These are phyloP conservation scores for Congeria kusceri DNA, from an alignment of 2,888 invertebrate genomes.

Conservation along the genomic window DNA sequence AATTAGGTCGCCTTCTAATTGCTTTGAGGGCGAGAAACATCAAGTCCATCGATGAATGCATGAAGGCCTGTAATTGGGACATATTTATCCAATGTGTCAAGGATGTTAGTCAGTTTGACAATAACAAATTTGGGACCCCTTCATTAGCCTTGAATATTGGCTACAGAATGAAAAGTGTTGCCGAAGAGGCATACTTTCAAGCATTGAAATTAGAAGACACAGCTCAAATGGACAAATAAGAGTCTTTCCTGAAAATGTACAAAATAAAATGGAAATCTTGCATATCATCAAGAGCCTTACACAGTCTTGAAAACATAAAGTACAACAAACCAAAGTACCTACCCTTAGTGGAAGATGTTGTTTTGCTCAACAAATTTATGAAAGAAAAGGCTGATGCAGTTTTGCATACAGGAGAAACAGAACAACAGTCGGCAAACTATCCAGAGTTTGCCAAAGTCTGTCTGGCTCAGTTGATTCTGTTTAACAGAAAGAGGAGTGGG, in stretches of 20 bases:
- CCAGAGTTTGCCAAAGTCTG: constrained; percentile 19
- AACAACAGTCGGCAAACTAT: constrained; percentile 11
- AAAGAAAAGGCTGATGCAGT: constrained; percentile 16
- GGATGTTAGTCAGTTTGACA: constrained; percentile 28
- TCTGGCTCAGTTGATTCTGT: constrained; percentile 15
- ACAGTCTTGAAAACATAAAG: constrained; percentile 12
- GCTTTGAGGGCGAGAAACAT: constrained; percentile 21
- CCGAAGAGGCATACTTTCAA: constrained; percentile 31
- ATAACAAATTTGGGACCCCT: constrained; percentile 34
- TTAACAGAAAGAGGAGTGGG: constrained; percentile 87
- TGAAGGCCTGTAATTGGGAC: constrained; percentile 41
- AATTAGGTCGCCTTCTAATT: constrained; percentile 41
- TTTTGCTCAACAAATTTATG: constrained; percentile 12
- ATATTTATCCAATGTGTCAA: constrained; percentile 34
- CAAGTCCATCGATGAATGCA: constrained; percentile 26
- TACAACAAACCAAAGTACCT: constrained; percentile 24
- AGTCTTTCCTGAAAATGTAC: constrained; percentile 30
- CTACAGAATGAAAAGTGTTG: constrained; percentile 82
- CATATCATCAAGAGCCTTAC: constrained; percentile 23
- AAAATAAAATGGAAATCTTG: constrained; percentile 19
- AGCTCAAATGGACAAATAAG: constrained; percentile 10
- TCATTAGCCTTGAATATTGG: constrained; percentile 48
- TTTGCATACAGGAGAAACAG: constrained; percentile 15
- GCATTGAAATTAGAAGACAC: constrained; percentile 12
- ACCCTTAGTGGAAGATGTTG: constrained; percentile 38